Base-by-base conservation (phyloP, 2,888 invertebrate genomes). In the Tryphoninae sp. region DNA sequence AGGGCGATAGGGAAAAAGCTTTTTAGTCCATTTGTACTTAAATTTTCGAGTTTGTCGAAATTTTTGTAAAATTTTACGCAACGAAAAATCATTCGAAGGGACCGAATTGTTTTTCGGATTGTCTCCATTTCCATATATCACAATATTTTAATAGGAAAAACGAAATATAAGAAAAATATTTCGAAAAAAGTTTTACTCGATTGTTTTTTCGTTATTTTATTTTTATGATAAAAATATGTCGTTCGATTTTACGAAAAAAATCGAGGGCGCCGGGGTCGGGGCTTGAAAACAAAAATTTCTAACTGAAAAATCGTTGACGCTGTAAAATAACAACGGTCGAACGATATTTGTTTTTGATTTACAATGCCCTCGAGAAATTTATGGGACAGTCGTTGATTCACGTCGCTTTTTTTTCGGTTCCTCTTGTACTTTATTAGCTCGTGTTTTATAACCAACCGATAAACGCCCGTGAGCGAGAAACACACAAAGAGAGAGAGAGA, bases 371-470 rank as follows among this genome's bases (percentile, higher is more conserved):
- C 19, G n/a, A 51, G 16, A n/a, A 16, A 26, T 53, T 51, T 51
- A n/a, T n/a, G 13, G 26, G 26, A 51, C 9, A 4, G 23, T 51
- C 53, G 53, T 53, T 53, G 53, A 16, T 19, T 19, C 53, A 16
- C n/a, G n/a, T 16, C 2, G n/a, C 1, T n/a, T 58, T 59, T 40
- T 16, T 53, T 65, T 58, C 26, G 23, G 19, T 8, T 74, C 33
- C 51, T 16, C 40, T 61, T 61, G 62, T 33, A 51, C 62, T 62
- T 55, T 22, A 65, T 75, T 33, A 65, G 45, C 58, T 49, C 51
- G 13, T 49, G 67, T 75, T 67, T 59, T 59, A 59, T 67, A 26
- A 51, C 45, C n/a, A 53, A 40, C 45, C 59, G 59, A 75, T 75
- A 51, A 67, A 75, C 26, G 75, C 4, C 59, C 59, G 40, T 26